These are phyloP conservation scores for Dynastes grantii DNA, from an alignment of 2,888 invertebrate species.

Conservation along the genomic window DNA sequence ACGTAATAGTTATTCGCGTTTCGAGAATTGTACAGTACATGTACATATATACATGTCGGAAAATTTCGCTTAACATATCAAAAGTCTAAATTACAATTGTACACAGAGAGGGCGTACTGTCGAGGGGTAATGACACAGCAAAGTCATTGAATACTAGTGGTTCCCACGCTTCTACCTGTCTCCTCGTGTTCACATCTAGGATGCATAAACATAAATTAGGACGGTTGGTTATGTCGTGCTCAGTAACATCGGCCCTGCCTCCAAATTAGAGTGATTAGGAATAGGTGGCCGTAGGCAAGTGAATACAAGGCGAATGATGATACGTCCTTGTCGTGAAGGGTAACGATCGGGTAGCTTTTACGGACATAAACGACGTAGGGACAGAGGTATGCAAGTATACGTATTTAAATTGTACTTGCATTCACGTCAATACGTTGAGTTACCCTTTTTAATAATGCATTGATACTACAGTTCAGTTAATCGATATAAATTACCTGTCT, in stretches of 20 bases:
- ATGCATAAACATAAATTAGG: slow-evolving; percentile 65
- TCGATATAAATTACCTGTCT: no score
- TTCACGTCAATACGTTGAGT: no score
- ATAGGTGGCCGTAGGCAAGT: slow-evolving; percentile 35
- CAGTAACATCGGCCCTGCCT: slow-evolving; percentile 54
- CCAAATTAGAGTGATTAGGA: slow-evolving; percentile 58
- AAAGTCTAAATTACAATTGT: slow-evolving; percentile 52
- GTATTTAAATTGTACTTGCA: no score
- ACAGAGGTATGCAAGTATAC: no score
- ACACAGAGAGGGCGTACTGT: slow-evolving; percentile 52
- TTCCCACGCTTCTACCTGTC: slow-evolving; percentile 60
- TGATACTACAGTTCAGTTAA: no score
- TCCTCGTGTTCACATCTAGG: slow-evolving; percentile 50
- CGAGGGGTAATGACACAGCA: slow-evolving; percentile 58
- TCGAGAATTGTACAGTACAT: neutral
- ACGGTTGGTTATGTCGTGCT: slow-evolving; percentile 61
- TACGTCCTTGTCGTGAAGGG: slow-evolving; percentile 16
- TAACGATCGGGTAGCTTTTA: slow-evolving; percentile 1
- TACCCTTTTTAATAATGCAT: no score
- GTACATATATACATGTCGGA: slow-evolving; percentile 11
- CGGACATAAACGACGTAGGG: no score
- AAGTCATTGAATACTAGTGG: slow-evolving; percentile 59
- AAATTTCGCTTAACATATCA: slow-evolving; percentile 41
- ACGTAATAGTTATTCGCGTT: slow-evolving; percentile 39
- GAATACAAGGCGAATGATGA: slow-evolving; percentile 28